Conservation (phyloP, 1,140 invertebrate genomes). For the Meteorus sp. region DNA sequence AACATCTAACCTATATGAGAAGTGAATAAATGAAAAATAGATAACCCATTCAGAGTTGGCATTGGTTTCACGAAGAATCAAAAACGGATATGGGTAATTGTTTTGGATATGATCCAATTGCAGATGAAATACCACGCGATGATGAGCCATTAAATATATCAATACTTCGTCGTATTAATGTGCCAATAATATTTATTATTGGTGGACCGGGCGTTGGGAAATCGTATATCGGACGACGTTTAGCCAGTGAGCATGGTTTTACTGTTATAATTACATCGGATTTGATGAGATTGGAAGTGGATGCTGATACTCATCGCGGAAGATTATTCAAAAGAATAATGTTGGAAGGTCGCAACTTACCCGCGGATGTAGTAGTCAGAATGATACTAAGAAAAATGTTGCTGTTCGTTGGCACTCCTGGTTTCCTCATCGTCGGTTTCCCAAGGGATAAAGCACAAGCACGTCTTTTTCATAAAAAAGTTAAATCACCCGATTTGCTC, state of each 20-base stretch:
- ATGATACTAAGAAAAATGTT: constrained; percentile 37
- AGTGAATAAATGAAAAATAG: too few species aligned
- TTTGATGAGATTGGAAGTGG: constrained; percentile 33
- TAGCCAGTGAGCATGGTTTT: constrained; percentile 32
- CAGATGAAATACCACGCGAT: too few species aligned
- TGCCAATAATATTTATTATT: constrained; percentile 40
- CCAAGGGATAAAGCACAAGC: constrained; percentile 37
- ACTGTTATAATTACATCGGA: constrained; percentile 28
- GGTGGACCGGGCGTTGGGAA: constrained; percentile 38
- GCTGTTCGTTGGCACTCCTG: constrained; percentile 22
- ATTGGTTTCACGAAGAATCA: too few species aligned
- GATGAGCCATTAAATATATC: background rate
- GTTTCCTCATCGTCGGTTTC: constrained; percentile 41
- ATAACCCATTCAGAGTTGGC: too few species aligned
- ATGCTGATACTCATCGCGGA: constrained; percentile 19
- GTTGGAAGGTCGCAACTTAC: constrained; percentile 26
- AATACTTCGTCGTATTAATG: background rate
- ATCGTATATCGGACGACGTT: constrained; percentile 28
- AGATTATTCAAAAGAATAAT: constrained; percentile 25
- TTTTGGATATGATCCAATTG: too few species aligned
- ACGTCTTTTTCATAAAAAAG: constrained; percentile 30
- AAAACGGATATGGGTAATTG: too few species aligned
- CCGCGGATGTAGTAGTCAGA: constrained; percentile 31
- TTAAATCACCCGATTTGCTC: constrained; percentile 31
- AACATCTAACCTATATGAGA: too few species aligned